These are phyloP conservation scores for Serrognathus titanus DNA, from an alignment of 2,888 invertebrate genomes.

Conservation along the genomic window DNA sequence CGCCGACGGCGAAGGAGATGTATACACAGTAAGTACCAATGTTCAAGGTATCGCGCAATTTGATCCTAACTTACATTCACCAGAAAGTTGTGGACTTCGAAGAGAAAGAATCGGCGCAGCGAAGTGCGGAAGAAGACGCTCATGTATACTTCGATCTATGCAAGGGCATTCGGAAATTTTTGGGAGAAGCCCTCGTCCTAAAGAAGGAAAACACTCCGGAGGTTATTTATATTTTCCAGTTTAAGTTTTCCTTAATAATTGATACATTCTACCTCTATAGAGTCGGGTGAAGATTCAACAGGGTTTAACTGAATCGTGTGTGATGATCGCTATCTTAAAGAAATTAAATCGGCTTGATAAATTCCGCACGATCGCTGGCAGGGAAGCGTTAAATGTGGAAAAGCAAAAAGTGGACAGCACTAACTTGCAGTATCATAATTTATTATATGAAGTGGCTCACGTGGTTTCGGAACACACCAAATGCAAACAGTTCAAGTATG, in stretches of 20 bases:
- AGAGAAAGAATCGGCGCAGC: conserved; percentile 66
- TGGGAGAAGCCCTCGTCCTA: conserved; percentile 65
- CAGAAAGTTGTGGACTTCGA: conserved; percentile 70
- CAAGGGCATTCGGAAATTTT: conserved; percentile 63
- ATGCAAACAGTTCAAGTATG: conserved; percentile 87
- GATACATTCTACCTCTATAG: conserved; percentile 44
- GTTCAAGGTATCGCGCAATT: neutral
- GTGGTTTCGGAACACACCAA: conserved; percentile 92
- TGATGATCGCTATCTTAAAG: conserved; percentile 79
- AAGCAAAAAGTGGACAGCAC: conserved; percentile 88
- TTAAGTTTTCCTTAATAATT: neutral
- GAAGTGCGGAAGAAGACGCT: conserved; percentile 67
- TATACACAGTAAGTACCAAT: conserved; percentile 55
- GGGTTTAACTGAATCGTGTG: conserved; percentile 68
- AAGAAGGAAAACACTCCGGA: conserved; percentile 59
- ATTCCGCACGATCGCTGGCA: conserved; percentile 75
- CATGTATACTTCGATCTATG: conserved; percentile 66
- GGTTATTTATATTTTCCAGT: conserved; percentile 40
- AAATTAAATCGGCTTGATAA: conserved; percentile 90
- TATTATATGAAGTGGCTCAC: conserved; percentile 91
- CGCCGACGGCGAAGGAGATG: conserved; percentile 54
- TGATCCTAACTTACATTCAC: conserved; percentile 24
- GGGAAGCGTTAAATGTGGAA: conserved; percentile 77
- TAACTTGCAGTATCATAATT: conserved; percentile 86
- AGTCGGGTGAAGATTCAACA: conserved; percentile 59